Evolutionary conservation across 2,888 invertebrate species (phyloP).

Genomic region (Andrena chrysosceles): DNA sequence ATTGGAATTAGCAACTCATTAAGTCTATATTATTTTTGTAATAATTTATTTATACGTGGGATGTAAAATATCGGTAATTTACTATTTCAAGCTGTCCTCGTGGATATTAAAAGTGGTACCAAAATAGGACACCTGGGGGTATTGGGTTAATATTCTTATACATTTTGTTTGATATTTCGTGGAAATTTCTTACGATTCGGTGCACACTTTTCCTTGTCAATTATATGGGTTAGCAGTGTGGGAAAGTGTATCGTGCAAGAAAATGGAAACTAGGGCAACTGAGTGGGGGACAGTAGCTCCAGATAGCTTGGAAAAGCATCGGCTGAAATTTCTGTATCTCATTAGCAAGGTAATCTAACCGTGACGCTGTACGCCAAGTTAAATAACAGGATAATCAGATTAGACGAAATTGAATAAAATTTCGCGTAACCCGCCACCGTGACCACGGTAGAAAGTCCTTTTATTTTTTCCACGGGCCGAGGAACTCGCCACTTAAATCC

Average conservation of each 20-base stretch:
- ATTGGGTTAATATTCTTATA: no score
- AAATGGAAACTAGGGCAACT: background rate
- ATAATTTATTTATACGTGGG: no score
- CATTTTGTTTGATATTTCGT: no score
- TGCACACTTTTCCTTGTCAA: no score
- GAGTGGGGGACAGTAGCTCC: background rate
- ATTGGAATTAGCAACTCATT: no score
- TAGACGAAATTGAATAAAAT: constrained; percentile 23
- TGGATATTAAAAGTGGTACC: no score
- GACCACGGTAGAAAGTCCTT: background rate
- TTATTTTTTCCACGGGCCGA: background rate
- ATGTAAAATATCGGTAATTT: no score
- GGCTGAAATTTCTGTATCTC: constrained; percentile 28
- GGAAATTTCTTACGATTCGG: no score
- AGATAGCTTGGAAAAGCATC: background rate
- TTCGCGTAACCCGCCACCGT: constrained; percentile 15
- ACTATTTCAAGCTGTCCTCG: no score
- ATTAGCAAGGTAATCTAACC: constrained; percentile 21
- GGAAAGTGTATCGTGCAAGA: background rate
- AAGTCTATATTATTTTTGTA: no score
- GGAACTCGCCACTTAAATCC: constrained; percentile 17
- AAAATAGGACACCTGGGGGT: no score
- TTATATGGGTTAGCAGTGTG: no score
- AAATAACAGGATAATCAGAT: constrained; percentile 32
- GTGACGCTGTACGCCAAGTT: constrained; percentile 13